phyloP scores from a whole-genome alignment of 2,888 invertebrate genomes.

The Bombylius major region DNA sequence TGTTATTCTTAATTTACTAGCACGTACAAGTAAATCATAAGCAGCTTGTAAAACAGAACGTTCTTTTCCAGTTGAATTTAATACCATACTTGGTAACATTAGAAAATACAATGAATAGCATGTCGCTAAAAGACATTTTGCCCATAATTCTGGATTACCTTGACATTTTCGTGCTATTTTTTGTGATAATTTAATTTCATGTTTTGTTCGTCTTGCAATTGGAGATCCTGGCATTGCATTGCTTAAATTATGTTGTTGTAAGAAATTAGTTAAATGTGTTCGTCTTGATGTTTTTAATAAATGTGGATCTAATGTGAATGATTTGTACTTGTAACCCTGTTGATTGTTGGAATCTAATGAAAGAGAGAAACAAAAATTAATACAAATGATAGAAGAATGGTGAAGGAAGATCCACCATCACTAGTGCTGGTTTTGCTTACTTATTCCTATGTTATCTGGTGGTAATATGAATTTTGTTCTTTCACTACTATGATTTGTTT shows the following conservation, averaged over 20 bases:
- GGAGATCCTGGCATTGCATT: conserved; percentile 66
- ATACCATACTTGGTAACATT: conserved; percentile 78
- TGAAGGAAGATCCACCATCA: no score
- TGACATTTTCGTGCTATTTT: conserved; percentile 47
- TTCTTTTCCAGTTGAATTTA: conserved; percentile 56
- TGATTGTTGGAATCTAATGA: conserved; percentile 16
- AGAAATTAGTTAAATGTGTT: conserved; percentile 25
- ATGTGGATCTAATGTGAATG: conserved; percentile 49
- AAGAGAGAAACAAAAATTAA: not conserved
- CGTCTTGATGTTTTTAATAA: conserved; percentile 38
- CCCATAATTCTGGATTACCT: conserved; percentile 76
- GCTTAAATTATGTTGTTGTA: conserved; percentile 31
- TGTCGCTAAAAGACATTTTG: conserved; percentile 74
- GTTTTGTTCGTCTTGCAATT: conserved; percentile 85
- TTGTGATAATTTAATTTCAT: conserved; percentile 88
- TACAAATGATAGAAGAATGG: no score
- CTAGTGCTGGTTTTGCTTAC: not conserved
- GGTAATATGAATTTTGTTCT: conserved; percentile 90
- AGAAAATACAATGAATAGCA: conserved; percentile 94
- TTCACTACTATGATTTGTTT: conserved; percentile 67
- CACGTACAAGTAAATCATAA: conserved; percentile 74
- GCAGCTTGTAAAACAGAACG: conserved; percentile 65
- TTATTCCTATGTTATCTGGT: conserved; percentile 53
- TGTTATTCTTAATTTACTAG: conserved; percentile 72
- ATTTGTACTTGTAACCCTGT: conserved; percentile 41